phyloP scores from a whole-genome alignment of 2,888 invertebrate genomes.

The Tricholauxania praeusta region DNA sequence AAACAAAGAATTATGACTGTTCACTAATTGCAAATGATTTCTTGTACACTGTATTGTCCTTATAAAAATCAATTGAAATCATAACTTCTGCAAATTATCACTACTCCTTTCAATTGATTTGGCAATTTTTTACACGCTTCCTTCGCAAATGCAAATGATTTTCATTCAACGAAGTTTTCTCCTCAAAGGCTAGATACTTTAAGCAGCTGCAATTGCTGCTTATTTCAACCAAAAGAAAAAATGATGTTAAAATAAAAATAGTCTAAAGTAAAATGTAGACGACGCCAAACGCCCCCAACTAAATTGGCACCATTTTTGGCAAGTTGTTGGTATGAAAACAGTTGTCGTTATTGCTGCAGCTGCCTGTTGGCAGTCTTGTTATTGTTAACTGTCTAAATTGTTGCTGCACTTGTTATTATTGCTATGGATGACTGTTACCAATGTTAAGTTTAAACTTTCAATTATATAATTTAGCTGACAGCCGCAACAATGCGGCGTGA shows the following conservation, averaged over 20 bases:
- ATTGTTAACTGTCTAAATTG: constrained; percentile 7
- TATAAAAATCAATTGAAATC: too few relatives aligned
- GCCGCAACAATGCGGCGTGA: constrained; percentile 4
- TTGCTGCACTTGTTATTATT: constrained; percentile 2
- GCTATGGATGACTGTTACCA: constrained; percentile 16
- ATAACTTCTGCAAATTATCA: too few relatives aligned
- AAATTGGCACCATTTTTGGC: constrained; percentile 42
- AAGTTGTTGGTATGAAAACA: constrained; percentile 16
- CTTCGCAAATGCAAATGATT: too few relatives aligned
- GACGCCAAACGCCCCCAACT: constrained; percentile 22
- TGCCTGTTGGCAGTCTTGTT: background rate
- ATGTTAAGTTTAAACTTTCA: constrained; percentile 35
- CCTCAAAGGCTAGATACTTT: too few relatives aligned
- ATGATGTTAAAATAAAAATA: background rate
- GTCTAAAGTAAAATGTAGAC: background rate
- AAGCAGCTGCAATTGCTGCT: too few relatives aligned
- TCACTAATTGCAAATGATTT: too few relatives aligned
- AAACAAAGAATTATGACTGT: too few relatives aligned
- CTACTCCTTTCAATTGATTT: too few relatives aligned
- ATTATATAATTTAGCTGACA: constrained; percentile 35
- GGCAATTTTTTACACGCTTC: too few relatives aligned
- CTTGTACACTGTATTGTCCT: too few relatives aligned
- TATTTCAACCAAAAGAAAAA: background rate
- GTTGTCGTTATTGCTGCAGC: background rate
- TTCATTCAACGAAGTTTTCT: too few relatives aligned